Percentiles rank a stretch among this genome's conserved stretches.
Conservation (phyloP, 2,888 invertebrate genomes). For the Drosophila testacea region DNA sequence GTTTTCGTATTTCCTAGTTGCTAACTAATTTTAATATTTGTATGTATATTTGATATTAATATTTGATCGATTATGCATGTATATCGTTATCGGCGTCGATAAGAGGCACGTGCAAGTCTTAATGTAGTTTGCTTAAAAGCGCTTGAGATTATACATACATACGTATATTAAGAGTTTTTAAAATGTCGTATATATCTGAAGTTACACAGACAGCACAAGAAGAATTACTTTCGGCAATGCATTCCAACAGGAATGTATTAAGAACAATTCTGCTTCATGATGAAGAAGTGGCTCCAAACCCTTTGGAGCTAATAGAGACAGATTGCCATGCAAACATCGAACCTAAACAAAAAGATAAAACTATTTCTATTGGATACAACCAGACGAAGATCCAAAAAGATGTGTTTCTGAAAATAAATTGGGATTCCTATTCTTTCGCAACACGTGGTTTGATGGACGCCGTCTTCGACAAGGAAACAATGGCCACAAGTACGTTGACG, state of each 20-base stretch:
- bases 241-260: slow-evolving; percentile 13
- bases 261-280: neutral
- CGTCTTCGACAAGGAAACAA: slow-evolving; percentile 32
- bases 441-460: slow-evolving; percentile 23
- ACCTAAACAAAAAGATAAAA: neutral
- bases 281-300: neutral
- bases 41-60: too few relatives aligned
- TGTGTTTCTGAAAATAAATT: neutral
- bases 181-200: neutral
- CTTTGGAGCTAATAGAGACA: neutral
- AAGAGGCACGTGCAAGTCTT: too few relatives aligned
- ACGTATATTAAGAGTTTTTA: too few relatives aligned
- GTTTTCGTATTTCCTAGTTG: too few relatives aligned
- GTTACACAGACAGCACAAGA: slow-evolving; percentile 9
- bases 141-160: too few relatives aligned
- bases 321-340: neutral
- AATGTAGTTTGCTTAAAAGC: too few relatives aligned
- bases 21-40: too few relatives aligned
- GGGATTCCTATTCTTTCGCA: slow-evolving; percentile 27
- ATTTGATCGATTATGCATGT: too few relatives aligned
- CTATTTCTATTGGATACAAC: slow-evolving; percentile 13
- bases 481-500: slow-evolving; percentile 16
- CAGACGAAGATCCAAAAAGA: neutral
- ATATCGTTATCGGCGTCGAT: too few relatives aligned
- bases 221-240: slow-evolving; percentile 1